Conservation (phyloP, 2,797 vertebrate species). For the Phylloscopus collybita region DNA sequence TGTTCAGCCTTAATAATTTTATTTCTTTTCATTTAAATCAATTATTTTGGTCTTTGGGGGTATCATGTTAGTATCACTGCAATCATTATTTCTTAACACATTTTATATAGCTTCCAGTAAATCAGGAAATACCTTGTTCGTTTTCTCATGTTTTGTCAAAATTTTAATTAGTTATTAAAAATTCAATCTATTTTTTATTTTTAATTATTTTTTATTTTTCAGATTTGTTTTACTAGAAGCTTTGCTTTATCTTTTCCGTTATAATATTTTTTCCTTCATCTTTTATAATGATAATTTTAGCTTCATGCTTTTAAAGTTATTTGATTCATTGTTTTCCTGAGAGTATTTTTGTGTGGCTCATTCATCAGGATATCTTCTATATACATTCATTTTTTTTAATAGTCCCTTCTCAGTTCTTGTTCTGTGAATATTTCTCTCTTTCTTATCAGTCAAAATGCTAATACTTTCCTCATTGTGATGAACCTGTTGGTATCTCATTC, state of each 20-base stretch:
- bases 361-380: neutral
- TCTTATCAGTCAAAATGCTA: constrained; percentile 11
- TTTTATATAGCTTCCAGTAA: neutral
- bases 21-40: neutral
- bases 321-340: neutral
- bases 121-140: neutral
- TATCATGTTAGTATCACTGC: neutral
- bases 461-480: neutral
- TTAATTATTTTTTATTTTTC: neutral
- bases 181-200: neutral
- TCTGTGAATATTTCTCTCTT: neutral
- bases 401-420: neutral
- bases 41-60: neutral
- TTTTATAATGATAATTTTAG: neutral
- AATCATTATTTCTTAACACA: neutral
- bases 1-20: neutral
- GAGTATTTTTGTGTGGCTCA: neutral
- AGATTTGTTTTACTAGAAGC: neutral
- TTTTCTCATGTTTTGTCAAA: neutral
- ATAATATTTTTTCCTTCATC: neutral
- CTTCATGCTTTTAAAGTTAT: constrained; percentile 6
- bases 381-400: neutral
- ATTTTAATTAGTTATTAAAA: neutral
- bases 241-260: neutral
- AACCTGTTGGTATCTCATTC: neutral